Percentiles rank a stretch among this genome's conserved stretches.
Conservation (phyloP, 2,113 vertebrate species). For the Bujurquina vittata region DNA sequence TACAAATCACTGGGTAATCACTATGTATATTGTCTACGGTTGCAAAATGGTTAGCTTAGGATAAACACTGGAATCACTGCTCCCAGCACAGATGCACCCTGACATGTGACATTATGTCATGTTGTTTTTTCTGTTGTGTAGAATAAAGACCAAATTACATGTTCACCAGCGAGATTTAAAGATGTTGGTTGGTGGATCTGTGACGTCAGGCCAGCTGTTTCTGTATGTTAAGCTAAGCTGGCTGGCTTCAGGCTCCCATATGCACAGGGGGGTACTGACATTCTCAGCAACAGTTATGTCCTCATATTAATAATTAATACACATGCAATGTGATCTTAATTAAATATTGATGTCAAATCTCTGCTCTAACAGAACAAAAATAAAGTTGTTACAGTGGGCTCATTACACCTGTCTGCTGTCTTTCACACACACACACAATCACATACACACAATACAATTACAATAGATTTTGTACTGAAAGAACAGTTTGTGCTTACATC, state of each 20-base stretch:
- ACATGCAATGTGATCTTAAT: constrained; percentile 4
- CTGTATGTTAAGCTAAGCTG: background rate
- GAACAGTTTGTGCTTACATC: constrained; percentile 28
- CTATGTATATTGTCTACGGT: background rate
- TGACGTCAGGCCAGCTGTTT: background rate
- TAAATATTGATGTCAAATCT: constrained; percentile 19
- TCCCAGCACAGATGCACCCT: background rate
- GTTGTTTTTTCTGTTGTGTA: background rate
- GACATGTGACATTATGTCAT: background rate
- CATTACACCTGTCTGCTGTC: constrained; percentile 41
- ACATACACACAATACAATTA: background rate
- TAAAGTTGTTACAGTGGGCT: constrained; percentile 27
- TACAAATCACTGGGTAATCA: background rate
- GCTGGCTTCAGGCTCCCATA: background rate
- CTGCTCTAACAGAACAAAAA: background rate
- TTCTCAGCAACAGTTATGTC: background rate
- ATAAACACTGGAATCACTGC: background rate
- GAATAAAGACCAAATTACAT: background rate
- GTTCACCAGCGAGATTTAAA: background rate
- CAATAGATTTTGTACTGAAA: constrained; percentile 31
- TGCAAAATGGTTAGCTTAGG: background rate
- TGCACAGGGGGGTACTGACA: background rate
- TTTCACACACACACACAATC: background rate
- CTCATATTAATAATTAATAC: background rate
- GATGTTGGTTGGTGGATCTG: background rate